Evolutionary conservation across 2,797 vertebrate species (phyloP).

Genomic region (Coilia nasus): DNA sequence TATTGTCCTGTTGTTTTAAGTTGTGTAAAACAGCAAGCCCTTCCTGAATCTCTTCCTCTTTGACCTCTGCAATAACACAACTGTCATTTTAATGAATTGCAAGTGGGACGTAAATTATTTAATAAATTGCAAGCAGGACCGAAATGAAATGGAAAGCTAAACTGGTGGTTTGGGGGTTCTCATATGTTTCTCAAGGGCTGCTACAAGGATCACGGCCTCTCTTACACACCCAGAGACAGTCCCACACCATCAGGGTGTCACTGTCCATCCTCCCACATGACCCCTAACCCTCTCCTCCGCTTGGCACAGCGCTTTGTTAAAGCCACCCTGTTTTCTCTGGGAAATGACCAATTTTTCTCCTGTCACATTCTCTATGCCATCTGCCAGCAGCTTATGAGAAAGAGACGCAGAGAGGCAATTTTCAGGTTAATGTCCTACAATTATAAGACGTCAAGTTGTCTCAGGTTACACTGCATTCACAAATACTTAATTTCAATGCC

Average conservation of each 20-base stretch:
- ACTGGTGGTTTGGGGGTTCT: neutral
- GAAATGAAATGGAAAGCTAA: neutral
- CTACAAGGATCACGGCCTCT: constrained; percentile 21
- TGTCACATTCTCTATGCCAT: constrained; percentile 25
- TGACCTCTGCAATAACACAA: neutral
- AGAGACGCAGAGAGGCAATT: neutral
- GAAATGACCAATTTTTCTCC: constrained; percentile 37
- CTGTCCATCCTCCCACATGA: neutral
- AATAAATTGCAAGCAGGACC: neutral
- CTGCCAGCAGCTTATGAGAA: constrained; percentile 21
- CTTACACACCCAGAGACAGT: constrained; percentile 23
- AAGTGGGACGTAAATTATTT: neutral
- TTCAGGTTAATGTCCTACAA: neutral
- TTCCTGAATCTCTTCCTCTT: neutral
- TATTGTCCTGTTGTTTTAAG: constrained; percentile 15
- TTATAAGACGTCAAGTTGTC: neutral
- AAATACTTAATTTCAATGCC: neutral
- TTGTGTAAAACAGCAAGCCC: neutral
- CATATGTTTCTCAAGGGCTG: constrained; percentile 22
- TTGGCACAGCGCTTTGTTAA: constrained; percentile 14
- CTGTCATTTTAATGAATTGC: neutral
- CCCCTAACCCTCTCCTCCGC: constrained; percentile 8
- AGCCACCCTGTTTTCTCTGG: constrained; percentile 33
- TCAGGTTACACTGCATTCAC: neutral
- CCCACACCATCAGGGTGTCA: constrained; percentile 6